Evolutionary conservation across 2,888 invertebrate genomes (phyloP), one percentile per base, ranked within the genome.

Genomic region (Microplitis deprimator): DNA sequence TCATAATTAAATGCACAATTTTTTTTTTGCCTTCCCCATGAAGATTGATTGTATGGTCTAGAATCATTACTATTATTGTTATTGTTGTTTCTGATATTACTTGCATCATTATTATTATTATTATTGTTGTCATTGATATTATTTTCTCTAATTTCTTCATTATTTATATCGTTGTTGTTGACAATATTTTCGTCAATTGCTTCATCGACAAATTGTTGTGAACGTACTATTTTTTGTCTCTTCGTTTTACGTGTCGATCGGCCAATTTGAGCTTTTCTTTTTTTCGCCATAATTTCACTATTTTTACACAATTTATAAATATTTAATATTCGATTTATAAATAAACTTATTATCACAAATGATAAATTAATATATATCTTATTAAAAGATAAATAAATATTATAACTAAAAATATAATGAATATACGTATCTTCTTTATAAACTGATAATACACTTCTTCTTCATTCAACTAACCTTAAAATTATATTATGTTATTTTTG

Each of bases 11-110:
- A 69, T 62, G 75, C 75, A 16, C 41, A 4, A 41, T 41, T 41
- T 41, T 41, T 86, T 41, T 41, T 41, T 41, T 41, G 41, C 41
- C 41, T 41, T 41, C 41, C 41, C 41, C 41, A 41, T 41, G 41
- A 41, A 41, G 41, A 41, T 41, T 41, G 41, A 41, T 41, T 41
- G 41, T 41, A 41, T 41, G 41, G 41, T 41, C 41, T 41, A 41
- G 41, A 41, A 41, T 41, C 41, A 50, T 50, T 50, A 50, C 10
- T 50, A 10, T 50, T 50, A 50, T 50, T 50, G 10, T 6, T 50
- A 50, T 50, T 6, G 10, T 50, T 10, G 10, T 50, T 50, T 41
- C 41, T 41, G 41, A 41, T 41, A 41, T 41, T 41, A 41, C 41
- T 41, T 41, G 41, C 41, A 50, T 50, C 8, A 10, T 50, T 10